These are phyloP conservation scores for Ciconia stormi DNA, from an alignment of 2,113 vertebrate genomes.

Conservation along the genomic window DNA sequence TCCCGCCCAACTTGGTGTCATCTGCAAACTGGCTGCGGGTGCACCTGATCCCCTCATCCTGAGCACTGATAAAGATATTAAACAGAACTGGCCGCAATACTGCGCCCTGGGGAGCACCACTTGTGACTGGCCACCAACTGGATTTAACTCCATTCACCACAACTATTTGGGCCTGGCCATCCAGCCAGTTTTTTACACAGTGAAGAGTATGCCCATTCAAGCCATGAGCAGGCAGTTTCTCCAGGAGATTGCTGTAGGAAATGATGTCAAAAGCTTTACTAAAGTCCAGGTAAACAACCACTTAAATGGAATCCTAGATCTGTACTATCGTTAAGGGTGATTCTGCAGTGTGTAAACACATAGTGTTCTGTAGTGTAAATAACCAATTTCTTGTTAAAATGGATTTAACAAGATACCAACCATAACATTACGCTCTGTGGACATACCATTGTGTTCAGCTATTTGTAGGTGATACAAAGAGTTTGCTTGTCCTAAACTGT, in stretches of 20 bases:
- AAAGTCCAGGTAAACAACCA: not conserved
- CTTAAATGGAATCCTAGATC: not conserved
- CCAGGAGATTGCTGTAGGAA: not conserved
- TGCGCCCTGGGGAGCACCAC: not conserved
- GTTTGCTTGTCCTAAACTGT: not conserved
- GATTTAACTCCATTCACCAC: not conserved
- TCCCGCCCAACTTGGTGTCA: not conserved
- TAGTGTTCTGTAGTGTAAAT: not conserved
- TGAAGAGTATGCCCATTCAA: not conserved
- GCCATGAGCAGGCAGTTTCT: not conserved
- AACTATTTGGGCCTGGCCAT: not conserved
- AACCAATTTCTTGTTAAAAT: too few species aligned
- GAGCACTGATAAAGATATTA: not conserved
- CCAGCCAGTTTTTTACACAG: not conserved
- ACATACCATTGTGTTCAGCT: not conserved
- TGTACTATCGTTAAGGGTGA: not conserved
- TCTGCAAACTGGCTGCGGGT: not conserved
- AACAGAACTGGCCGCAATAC: too few species aligned
- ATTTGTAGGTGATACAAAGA: not conserved
- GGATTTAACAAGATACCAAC: not conserved
- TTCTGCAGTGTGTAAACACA: not conserved
- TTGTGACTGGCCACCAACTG: rapidly evolving
- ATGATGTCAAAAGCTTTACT: not conserved
- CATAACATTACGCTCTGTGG: not conserved
- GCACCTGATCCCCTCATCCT: not conserved